Evolutionary conservation across 2,797 vertebrate species (phyloP).

Genomic region (Crocidura indochinensis): DNA sequence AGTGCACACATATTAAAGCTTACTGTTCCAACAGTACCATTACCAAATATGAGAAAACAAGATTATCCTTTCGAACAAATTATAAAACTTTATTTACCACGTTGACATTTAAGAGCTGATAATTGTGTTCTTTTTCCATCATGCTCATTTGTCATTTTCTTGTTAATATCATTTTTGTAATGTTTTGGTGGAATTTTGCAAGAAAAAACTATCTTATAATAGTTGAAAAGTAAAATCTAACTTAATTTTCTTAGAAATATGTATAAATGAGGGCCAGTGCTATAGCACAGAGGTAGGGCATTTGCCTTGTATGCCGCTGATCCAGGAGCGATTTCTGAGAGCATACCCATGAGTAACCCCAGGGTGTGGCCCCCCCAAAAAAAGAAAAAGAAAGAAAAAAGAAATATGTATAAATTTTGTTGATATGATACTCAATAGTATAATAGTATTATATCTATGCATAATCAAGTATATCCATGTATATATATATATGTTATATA

Average conservation of each 20-base stretch:
- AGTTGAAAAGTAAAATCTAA: conserved; percentile 50
- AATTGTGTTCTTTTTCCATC: conserved; percentile 47
- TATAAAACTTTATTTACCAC: conserved; percentile 57
- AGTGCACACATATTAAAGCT: conserved; percentile 77
- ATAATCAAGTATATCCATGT: background rate
- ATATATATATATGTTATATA: no score
- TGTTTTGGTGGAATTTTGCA: conserved; percentile 33
- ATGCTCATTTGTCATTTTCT: conserved; percentile 50
- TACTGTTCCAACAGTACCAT: conserved; percentile 62
- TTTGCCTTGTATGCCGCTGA: no score
- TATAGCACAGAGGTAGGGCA: no score
- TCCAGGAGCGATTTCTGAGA: no score
- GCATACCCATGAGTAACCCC: no score
- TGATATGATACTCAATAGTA: conserved; percentile 1
- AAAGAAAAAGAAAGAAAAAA: background rate
- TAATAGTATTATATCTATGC: no score
- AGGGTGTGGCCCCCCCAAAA: no score
- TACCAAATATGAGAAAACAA: conserved; percentile 63
- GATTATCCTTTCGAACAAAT: conserved; percentile 33
- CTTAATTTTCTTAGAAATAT: conserved; percentile 34
- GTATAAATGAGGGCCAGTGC: background rate
- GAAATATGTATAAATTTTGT: conserved; percentile 38
- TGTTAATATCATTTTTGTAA: conserved; percentile 51
- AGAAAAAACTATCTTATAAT: conserved; percentile 44
- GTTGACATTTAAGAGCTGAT: conserved; percentile 43